Evolutionary conservation across 2,888 invertebrate genomes (phyloP), one percentile per base, ranked within the genome.

Genomic region (Mallateleia sp.): DNA sequence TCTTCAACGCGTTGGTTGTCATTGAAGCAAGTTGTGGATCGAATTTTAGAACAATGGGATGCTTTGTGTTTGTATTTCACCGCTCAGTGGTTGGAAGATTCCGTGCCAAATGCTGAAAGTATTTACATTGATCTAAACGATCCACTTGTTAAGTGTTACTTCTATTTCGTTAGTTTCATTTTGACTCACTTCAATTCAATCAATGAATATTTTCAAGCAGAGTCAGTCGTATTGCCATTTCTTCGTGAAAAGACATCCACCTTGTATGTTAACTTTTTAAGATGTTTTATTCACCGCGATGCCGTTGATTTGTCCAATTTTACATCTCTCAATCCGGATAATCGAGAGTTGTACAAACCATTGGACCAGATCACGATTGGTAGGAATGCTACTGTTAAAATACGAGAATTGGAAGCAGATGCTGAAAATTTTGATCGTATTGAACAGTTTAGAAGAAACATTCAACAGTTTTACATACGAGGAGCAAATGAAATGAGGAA

Each of bases 1-100:
- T 67, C 89, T 6, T 90, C 90, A 71, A 93, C 92, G 8, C 82
- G 92, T 22, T 93, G 93, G 93, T 83, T 93, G 14, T 92, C 92
- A n/a, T 64, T 92, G 32, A n/a, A 52, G 14, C 72, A 88, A 66
- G 92, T 92, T 6, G 90, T 93, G 15, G 32, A 85, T 14, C 82
- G 92, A 62, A 89, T 93, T 14, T 45, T 92, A 14, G 90, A 92
- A 78, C 92, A 93, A 74, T 93, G 93, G 91, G 82, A 91, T 54
- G 90, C 92, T 20, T 75, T 92, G 50, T 42, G 32, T 58, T 20
- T 84, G 18, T 92, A 88, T 71, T 93, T 92, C 74, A 87, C 74
- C 32, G 85, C 90, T 2, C 83, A 91, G 58, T 74, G 82, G 32
- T 81, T 54, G 5, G 47, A 78, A 38, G 69, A 71, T 66, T 45